Evolutionary conservation across 2,113 vertebrate genomes (phyloP).

Genomic region (Atherinomorus stipes): DNA sequence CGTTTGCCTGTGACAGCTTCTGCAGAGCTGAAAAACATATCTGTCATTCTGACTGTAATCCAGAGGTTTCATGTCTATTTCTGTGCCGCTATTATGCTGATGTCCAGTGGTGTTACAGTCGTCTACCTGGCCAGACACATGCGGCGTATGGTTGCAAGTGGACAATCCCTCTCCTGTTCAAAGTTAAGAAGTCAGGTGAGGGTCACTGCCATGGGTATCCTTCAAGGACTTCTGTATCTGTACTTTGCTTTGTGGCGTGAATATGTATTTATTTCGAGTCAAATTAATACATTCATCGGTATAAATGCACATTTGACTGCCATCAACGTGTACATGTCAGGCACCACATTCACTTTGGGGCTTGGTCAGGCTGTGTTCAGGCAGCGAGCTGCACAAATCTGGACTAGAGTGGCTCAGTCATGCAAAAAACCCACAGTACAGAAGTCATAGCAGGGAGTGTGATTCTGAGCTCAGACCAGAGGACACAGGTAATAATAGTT

Average conservation of each 20-base stretch:
- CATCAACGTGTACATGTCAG: slow-evolving; percentile 25
- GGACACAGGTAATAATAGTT: not conserved
- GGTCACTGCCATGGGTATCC: slow-evolving; percentile 28
- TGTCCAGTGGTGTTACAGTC: slow-evolving; percentile 49
- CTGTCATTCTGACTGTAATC: accelerated
- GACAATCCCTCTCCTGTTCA: not conserved
- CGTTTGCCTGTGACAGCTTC: not conserved
- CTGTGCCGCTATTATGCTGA: slow-evolving; percentile 53
- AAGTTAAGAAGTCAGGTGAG: slow-evolving; percentile 31
- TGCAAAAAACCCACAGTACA: slow-evolving; percentile 1
- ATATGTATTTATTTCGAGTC: accelerated
- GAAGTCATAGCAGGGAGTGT: not conserved
- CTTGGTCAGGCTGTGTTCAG: slow-evolving; percentile 48
- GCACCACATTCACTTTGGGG: slow-evolving; percentile 25
- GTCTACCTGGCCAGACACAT: slow-evolving; percentile 67
- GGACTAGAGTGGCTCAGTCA: slow-evolving; percentile 17
- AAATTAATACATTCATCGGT: accelerated
- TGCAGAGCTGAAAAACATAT: accelerated
- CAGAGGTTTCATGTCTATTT: not conserved
- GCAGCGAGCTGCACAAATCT: slow-evolving; percentile 22
- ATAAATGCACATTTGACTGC: not conserved
- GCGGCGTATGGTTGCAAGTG: slow-evolving; percentile 20
- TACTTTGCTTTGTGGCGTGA: not conserved
- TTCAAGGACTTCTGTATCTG: slow-evolving; percentile 25
- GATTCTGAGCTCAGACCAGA: slow-evolving; percentile 1